Conservation (phyloP, 2,888 invertebrate species). For the Rhopalosiphum nymphaeae region DNA sequence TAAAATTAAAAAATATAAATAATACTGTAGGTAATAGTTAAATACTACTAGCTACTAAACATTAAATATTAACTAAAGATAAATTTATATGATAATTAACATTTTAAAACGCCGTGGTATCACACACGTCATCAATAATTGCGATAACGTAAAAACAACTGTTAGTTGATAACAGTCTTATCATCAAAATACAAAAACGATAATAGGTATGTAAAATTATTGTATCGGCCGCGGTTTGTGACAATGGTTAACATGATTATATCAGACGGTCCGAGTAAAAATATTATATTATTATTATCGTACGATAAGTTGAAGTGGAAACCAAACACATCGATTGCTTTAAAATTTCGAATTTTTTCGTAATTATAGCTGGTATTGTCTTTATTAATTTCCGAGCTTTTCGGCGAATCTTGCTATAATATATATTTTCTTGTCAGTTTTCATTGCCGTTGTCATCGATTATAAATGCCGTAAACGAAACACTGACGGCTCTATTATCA, state of each 20-base stretch:
- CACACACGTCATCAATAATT: constrained; percentile 52
- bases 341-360: not conserved
- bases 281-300: not conserved
- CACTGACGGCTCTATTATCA: constrained; percentile 34
- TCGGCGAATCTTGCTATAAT: not conserved
- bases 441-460: not conserved
- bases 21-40: not conserved
- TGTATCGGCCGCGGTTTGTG: not conserved
- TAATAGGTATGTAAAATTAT: not conserved
- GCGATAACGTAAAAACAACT: constrained; percentile 20
- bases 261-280: not conserved
- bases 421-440: not conserved
- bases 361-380: not conserved
- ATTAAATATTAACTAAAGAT: not conserved
- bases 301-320: not conserved
- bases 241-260: not conserved
- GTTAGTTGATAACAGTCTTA: not conserved
- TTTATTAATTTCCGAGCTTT: not conserved
- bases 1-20: constrained; percentile 19
- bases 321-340: not conserved
- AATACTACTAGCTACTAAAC: not conserved
- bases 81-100: not conserved
- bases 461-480: constrained; percentile 22
- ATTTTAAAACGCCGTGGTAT: not conserved
- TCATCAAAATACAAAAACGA: not conserved